Base-by-base conservation (phyloP, 2,797 vertebrate species). In the Parambassis ranga region DNA sequence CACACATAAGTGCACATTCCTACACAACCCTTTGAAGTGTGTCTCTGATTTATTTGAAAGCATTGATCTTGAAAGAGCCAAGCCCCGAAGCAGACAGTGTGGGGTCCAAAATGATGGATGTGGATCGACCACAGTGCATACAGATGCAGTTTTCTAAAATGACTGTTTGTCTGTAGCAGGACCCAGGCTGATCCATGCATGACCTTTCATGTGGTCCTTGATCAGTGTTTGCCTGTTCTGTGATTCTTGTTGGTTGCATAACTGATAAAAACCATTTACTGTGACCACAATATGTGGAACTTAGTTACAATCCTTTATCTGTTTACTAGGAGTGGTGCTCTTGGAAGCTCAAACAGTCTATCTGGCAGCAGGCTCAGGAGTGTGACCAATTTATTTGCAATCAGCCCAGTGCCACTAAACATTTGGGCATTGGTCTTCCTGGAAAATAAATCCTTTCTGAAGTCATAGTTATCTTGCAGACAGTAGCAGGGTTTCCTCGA, bases 31-130 rank as follows among this genome's bases (percentile, higher is more conserved):
- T 83, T 75, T 71, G 61, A 78, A 77, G 77, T 73, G 57, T 55
- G 33, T 57, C 48, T 72, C n/a, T 67, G 58, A 72, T 76, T 76
- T 67, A 84, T 86, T 75, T 65, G 65, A 75, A 77, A 80, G 57
- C 57, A 75, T 26, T 82, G 75, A 71, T 84, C 60, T 82, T 75
- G 50, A 72, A 73, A 83, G 18, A 71, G 48, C 53, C 27, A 13
- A 55, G 30, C 55, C 57, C 70, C 32, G 60, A 71, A 79, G 65
- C 77, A 55, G 64, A 66, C 48, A n/a, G 49, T 39, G 51, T 55
- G 51, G 20, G 56, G 50, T 75, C 58, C 51, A 58, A 20, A 51
- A 33, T 71, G 57, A 84, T 69, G 46, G 36, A 75, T 59, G 42
- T 39, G 55, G 44, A 48, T 65, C 32, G 35, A 18, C 70, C 51